Evolutionary conservation across 2,113 vertebrate species (phyloP).

Genomic region (Nipponia nippon): DNA sequence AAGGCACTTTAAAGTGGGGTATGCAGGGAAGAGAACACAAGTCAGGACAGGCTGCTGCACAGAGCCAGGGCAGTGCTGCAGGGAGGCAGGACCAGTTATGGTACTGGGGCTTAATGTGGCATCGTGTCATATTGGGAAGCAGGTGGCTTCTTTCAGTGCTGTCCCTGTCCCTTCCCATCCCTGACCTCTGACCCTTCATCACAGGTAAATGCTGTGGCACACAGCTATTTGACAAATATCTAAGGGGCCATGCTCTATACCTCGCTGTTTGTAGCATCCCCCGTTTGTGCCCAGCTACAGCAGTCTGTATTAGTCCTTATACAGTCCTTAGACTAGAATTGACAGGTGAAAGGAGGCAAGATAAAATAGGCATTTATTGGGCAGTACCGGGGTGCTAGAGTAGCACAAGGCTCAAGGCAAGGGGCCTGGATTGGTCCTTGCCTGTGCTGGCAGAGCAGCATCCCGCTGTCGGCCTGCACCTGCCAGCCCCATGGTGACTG

Average conservation of each 20-base stretch:
- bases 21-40: not conserved
- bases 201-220: not conserved
- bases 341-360: not conserved
- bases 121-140: not conserved
- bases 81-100: not conserved
- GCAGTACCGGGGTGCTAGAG: not conserved
- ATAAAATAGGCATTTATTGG: not conserved
- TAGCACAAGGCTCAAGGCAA: not conserved
- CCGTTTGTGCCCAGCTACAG: not conserved
- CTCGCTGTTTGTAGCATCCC: fast-evolving
- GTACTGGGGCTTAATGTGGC: not conserved
- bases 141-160: not conserved
- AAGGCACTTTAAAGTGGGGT: not conserved
- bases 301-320: not conserved
- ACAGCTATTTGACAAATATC: not conserved
- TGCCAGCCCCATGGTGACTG: not conserved
- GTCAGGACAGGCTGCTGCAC: not conserved
- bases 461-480: fast-evolving
- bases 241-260: not conserved
- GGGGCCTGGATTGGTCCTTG: not conserved
- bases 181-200: not conserved
- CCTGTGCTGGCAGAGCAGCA: not conserved
- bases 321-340: not conserved
- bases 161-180: not conserved
- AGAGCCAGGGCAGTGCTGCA: not conserved